phyloP scores from a whole-genome alignment of 1,140 invertebrate genomes.

The Laupala kohalensis region DNA sequence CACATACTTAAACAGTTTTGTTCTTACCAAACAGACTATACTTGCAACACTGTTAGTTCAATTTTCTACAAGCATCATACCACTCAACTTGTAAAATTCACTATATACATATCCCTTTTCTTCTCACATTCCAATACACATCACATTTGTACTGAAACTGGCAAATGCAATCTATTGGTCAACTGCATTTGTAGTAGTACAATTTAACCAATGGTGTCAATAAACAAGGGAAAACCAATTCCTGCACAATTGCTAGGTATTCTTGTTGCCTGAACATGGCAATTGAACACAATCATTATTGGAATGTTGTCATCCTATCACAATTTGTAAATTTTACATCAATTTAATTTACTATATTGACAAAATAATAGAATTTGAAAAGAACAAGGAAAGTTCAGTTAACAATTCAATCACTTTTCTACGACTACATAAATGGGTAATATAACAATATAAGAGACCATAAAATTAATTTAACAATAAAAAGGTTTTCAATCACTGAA shows the following conservation, averaged over 20 bases:
- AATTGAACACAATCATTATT: not conserved
- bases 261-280: not conserved
- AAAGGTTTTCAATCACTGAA: too few relatives aligned
- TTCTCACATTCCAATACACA: not conserved
- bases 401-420: too few relatives aligned
- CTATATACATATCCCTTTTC: not conserved
- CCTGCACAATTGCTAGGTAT: too few relatives aligned
- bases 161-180: too few relatives aligned
- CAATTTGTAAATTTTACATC: not conserved
- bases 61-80: not conserved
- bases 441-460: too few relatives aligned
- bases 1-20: not conserved
- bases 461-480: too few relatives aligned
- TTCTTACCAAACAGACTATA: not conserved
- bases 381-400: too few relatives aligned
- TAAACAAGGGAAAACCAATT: too few relatives aligned
- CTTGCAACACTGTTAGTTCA: not conserved
- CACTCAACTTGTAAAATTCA: not conserved
- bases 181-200: too few relatives aligned
- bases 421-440: too few relatives aligned
- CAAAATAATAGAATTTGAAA: too few relatives aligned
- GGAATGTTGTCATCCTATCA: not conserved
- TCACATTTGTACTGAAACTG: not conserved
- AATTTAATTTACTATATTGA: not conserved
- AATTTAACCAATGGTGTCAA: too few relatives aligned